phyloP scores from a whole-genome alignment of 2,113 vertebrate genomes.

The Parus major region DNA sequence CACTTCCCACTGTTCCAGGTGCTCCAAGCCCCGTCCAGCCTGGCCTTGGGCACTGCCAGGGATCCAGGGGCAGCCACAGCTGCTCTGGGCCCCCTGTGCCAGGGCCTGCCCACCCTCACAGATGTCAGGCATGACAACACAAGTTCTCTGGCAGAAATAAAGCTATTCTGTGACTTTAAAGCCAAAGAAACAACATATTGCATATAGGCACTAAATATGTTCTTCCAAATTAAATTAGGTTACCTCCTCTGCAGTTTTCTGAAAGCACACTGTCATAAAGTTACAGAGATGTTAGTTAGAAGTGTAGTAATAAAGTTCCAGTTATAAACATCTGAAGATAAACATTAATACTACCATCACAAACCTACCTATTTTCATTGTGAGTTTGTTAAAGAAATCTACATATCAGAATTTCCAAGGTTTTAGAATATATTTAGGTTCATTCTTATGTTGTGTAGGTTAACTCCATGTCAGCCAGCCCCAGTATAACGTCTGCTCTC shows the following conservation, averaged over 20 bases:
- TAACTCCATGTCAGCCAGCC: background rate
- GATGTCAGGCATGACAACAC: background rate
- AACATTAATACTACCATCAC: background rate
- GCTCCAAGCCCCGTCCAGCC: accelerated
- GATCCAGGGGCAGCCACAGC: background rate
- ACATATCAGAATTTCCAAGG: background rate
- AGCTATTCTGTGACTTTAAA: background rate
- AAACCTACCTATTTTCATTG: background rate
- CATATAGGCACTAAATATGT: background rate
- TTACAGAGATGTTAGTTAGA: background rate
- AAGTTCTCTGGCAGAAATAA: background rate
- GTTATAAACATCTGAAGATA: background rate
- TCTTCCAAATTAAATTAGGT: background rate
- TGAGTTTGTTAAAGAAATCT: background rate
- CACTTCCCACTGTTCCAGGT: accelerated
- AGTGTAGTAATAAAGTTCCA: background rate
- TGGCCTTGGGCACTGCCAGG: background rate
- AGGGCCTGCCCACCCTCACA: background rate
- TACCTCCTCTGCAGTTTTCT: background rate
- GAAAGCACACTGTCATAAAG: background rate
- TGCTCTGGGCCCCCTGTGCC: background rate
- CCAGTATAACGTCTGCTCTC: background rate
- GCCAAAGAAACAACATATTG: background rate
- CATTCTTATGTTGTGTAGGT: background rate
- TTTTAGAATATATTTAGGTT: background rate